Conservation (phyloP, 1,140 invertebrate genomes). For the Atta colombica region DNA sequence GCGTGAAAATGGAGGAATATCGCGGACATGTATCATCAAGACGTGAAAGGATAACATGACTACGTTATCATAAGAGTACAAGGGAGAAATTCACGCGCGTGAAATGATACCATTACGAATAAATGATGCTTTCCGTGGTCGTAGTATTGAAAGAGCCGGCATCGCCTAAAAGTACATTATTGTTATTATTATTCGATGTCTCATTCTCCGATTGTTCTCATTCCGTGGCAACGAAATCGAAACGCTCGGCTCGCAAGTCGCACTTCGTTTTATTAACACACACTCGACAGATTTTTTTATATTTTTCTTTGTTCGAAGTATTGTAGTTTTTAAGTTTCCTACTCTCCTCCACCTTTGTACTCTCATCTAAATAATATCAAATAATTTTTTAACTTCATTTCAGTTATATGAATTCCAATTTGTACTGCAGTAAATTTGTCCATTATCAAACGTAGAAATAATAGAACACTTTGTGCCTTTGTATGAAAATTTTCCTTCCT, state of each 20-base stretch:
- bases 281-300: conserved; percentile 15
- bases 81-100: conserved; percentile 2
- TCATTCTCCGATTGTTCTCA: neutral
- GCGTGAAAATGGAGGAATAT: neutral
- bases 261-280: conserved; percentile 38
- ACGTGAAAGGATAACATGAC: conserved; percentile 46
- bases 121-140: conserved; percentile 63
- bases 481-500: neutral
- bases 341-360: neutral
- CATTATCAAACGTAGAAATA: neutral
- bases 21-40: conserved; percentile 61
- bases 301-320: neutral
- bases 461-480: neutral
- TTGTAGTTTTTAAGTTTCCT: neutral
- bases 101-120: conserved; percentile 70
- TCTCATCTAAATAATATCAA: neutral
- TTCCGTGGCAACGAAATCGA: conserved; percentile 25
- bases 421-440: neutral
- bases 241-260: neutral
- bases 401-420: neutral
- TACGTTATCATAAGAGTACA: conserved; percentile 43
- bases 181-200: conserved; percentile 31
- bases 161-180: conserved; percentile 14
- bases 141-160: conserved; percentile 6
- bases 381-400: conserved; percentile 18